Evolutionary conservation across 2,888 invertebrate genomes (phyloP).

Genomic region (Perizoma flavofasciatum): DNA sequence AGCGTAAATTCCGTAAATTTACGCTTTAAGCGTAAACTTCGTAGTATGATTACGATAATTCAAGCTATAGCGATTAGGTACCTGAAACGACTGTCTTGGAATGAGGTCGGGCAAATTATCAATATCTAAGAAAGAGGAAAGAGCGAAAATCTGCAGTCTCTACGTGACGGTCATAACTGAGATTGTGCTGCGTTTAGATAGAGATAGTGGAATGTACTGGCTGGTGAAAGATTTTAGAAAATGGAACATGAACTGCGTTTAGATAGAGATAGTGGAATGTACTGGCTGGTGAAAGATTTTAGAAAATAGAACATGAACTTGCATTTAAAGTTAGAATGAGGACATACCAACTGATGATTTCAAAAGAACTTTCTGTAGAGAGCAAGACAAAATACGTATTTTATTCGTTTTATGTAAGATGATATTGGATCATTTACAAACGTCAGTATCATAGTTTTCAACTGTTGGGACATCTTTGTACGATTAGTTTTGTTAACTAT

Average conservation of each 20-base stretch:
- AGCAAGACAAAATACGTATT: too few relatives aligned
- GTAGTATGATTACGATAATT: neutral
- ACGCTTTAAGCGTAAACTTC: too few relatives aligned
- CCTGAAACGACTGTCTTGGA: slow-evolving; percentile 11
- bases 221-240: neutral
- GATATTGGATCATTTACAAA: too few relatives aligned
- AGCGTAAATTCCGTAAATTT: too few relatives aligned
- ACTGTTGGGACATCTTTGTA: too few relatives aligned
- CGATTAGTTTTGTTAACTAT: too few relatives aligned
- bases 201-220: slow-evolving; percentile 18
- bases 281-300: neutral
- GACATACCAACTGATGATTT: too few relatives aligned
- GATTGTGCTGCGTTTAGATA: slow-evolving; percentile 45
- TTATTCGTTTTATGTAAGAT: too few relatives aligned
- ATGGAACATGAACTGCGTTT: slow-evolving; percentile 37
- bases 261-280: slow-evolving; percentile 20
- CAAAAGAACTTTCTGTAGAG: too few relatives aligned
- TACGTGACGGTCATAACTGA: slow-evolving; percentile 62
- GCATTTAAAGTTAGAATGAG: too few relatives aligned
- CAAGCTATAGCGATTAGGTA: slow-evolving; percentile 1
- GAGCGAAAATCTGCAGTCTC: slow-evolving; percentile 64
- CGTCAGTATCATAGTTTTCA: too few relatives aligned
- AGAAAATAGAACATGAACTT: too few relatives aligned
- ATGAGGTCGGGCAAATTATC: slow-evolving; percentile 55
- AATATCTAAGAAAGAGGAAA: slow-evolving; percentile 55